These are phyloP conservation scores for Guaruba guarouba DNA, from an alignment of 2,113 vertebrate genomes.

Conservation along the genomic window DNA sequence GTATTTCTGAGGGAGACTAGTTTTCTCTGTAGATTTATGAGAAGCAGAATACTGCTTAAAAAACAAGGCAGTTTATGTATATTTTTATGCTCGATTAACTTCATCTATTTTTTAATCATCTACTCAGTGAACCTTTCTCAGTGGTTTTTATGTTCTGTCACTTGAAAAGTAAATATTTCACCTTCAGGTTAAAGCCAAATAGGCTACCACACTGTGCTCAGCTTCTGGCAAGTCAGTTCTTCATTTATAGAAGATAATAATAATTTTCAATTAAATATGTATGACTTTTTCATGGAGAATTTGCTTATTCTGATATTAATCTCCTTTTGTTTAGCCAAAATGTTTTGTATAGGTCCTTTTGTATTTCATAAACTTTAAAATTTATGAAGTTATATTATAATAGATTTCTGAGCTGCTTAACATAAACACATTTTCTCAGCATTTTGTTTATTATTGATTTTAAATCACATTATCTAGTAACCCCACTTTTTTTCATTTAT, in stretches of 20 bases:
- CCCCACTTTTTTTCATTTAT: not conserved
- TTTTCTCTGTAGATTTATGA: slow-evolving; percentile 12
- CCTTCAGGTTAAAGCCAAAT: not conserved
- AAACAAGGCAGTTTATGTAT: slow-evolving; percentile 42
- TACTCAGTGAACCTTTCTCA: not conserved
- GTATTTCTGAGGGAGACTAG: slow-evolving; percentile 6
- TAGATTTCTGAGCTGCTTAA: not conserved
- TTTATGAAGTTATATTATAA: not conserved
- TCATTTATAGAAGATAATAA: not conserved
- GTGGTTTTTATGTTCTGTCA: not conserved
- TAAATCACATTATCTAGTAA: not conserved
- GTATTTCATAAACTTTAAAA: slow-evolving; percentile 9
- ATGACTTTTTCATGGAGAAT: slow-evolving; percentile 35
- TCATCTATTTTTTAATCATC: not conserved
- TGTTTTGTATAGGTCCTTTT: not conserved
- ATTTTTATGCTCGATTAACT: slow-evolving; percentile 26
- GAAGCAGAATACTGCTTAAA: slow-evolving; percentile 16
- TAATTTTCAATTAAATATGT: not conserved
- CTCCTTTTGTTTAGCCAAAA: not conserved
- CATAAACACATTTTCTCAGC: not conserved
- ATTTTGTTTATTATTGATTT: not conserved
- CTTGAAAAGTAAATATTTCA: not conserved
- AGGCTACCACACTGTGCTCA: not conserved
- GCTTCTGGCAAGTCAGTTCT: slow-evolving; percentile 12
- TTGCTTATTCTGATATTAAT: not conserved